Evolutionary conservation across 2,888 invertebrate species (phyloP).

Genomic region (Agapostemon virescens): DNA sequence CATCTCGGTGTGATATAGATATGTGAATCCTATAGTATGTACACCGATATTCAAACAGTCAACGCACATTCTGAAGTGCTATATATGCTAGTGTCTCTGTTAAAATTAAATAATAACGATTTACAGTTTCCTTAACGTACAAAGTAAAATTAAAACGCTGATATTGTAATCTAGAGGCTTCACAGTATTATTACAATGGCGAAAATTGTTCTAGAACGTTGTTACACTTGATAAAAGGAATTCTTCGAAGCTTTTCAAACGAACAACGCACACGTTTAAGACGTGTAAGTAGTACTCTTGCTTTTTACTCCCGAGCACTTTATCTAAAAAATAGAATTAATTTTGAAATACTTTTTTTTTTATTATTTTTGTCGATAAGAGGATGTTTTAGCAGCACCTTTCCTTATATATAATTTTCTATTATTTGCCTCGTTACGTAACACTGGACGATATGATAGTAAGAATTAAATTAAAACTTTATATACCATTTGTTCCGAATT

Average conservation of each 20-base stretch:
- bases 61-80: constrained; percentile 23
- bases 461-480: constrained; percentile 50
- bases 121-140: constrained; percentile 23
- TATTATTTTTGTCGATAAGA: constrained; percentile 24
- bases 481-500: constrained; percentile 40
- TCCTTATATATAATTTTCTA: constrained; percentile 46
- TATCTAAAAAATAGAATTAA: constrained; percentile 14
- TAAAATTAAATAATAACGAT: constrained; percentile 41
- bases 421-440: constrained; percentile 44
- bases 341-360: background rate
- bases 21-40: constrained; percentile 42
- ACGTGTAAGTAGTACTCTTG: constrained; percentile 20
- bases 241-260: constrained; percentile 20
- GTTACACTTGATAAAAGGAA: constrained; percentile 4
- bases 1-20: constrained; percentile 26
- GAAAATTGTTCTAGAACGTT: constrained; percentile 9
- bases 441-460: constrained; percentile 55
- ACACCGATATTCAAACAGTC: constrained; percentile 40
- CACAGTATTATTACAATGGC: background rate
- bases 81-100: constrained; percentile 12
- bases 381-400: constrained; percentile 35
- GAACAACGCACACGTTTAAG: constrained; percentile 22
- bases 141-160: constrained; percentile 14
- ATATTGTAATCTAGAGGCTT: constrained; percentile 5
- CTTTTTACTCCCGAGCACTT: constrained; percentile 7